Conservation (phyloP, 2,113 vertebrate species). For the Elachura formosa region DNA sequence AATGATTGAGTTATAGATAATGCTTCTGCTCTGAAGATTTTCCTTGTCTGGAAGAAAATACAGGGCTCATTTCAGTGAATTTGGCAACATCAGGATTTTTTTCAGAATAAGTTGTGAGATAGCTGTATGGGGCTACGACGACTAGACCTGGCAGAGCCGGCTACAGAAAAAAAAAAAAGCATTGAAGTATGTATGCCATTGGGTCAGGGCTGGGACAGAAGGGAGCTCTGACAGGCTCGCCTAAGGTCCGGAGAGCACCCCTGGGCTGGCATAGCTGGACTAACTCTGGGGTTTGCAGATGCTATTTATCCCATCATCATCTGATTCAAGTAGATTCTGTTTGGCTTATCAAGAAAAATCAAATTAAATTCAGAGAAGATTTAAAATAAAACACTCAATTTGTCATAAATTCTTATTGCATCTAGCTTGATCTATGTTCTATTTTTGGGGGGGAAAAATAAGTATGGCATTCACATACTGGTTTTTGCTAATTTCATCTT, state of each 20-base stretch:
- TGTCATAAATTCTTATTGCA: background rate
- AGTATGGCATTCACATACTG: background rate
- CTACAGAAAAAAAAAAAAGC: background rate
- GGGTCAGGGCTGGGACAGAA: background rate
- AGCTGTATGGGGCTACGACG: background rate
- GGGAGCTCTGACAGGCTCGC: background rate
- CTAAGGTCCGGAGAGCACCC: background rate
- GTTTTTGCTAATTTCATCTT: background rate
- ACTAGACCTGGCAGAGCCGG: rapidly evolving
- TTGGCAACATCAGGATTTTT: background rate
- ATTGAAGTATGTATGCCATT: background rate
- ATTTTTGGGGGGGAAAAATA: rapidly evolving
- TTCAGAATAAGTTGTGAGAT: background rate
- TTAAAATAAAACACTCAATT: background rate
- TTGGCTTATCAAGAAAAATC: background rate
- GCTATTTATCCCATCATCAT: background rate
- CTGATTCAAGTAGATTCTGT: background rate
- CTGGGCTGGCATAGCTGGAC: background rate
- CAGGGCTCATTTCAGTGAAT: background rate
- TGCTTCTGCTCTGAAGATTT: background rate
- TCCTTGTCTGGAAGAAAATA: background rate
- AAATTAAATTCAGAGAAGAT: background rate
- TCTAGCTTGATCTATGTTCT: background rate
- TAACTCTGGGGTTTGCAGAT: background rate
- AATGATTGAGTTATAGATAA: background rate